Conservation (phyloP, 2,888 invertebrate species). For the Pseudeuparius sepicola region DNA sequence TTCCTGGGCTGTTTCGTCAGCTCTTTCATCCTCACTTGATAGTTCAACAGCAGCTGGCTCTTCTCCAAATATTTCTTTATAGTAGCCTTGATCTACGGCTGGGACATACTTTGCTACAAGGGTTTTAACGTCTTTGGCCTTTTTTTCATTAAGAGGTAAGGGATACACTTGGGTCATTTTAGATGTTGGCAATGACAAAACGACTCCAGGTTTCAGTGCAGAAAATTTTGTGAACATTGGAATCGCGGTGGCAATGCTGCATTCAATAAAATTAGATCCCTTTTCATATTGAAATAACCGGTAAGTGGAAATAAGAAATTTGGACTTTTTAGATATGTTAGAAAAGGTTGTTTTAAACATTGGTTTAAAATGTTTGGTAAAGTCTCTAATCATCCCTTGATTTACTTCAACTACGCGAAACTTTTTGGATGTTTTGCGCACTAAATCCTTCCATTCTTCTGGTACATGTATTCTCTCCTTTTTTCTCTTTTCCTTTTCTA, state of each 20-base stretch:
- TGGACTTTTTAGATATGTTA: too few species aligned
- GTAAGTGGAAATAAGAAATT: too few species aligned
- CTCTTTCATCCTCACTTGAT: too few species aligned
- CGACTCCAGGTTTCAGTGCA: neutral
- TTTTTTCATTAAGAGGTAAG: slow-evolving; percentile 7
- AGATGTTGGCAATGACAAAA: neutral
- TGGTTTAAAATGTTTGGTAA: slow-evolving; percentile 7
- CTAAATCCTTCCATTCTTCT: slow-evolving; percentile 8
- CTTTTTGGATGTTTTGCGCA: slow-evolving; percentile 7
- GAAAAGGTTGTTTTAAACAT: slow-evolving; percentile 5
- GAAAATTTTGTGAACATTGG: slow-evolving; percentile 1
- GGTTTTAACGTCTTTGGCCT: slow-evolving; percentile 7
- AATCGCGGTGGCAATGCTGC: neutral
- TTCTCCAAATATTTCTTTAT: slow-evolving; percentile 7
- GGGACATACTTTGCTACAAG: slow-evolving; percentile 8
- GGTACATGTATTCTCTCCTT: slow-evolving; percentile 8
- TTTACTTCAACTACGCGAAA: slow-evolving; percentile 7
- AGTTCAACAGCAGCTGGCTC: slow-evolving; percentile 8
- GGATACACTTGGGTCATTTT: slow-evolving; percentile 6
- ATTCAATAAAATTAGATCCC: slow-evolving; percentile 2
- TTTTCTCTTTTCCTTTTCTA: slow-evolving; percentile 7
- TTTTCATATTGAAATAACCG: too few species aligned
- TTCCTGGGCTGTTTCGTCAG: too few species aligned
- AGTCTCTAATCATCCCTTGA: slow-evolving; percentile 7
- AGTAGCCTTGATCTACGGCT: slow-evolving; percentile 7